These are phyloP conservation scores for Cynopterus brachyotis DNA, from an alignment of 2,113 vertebrate genomes.

Conservation along the genomic window DNA sequence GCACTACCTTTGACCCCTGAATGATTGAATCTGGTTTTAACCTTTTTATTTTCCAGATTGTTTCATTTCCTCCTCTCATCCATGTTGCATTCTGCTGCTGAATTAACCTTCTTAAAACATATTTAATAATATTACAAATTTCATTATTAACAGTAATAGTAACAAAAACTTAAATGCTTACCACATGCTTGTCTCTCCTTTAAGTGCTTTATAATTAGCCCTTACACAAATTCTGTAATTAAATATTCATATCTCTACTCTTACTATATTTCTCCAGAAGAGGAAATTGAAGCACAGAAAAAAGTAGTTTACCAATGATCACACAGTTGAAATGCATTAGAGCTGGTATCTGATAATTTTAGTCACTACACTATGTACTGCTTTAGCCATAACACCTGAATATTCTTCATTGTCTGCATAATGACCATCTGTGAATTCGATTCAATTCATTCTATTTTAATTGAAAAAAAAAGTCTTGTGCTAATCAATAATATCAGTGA, in stretches of 20 bases:
- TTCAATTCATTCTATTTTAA: not conserved
- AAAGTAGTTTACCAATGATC: not conserved
- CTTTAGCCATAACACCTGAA: not conserved
- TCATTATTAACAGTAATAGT: not conserved
- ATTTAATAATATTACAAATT: not conserved
- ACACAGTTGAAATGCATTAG: not conserved
- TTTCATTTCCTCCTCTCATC: not conserved
- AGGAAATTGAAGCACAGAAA: not conserved
- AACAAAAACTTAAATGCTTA: not conserved
- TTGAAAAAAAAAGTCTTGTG: not conserved
- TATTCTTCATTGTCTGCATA: not conserved
- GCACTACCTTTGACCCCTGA: not conserved
- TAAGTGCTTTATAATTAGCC: not conserved
- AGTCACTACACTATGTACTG: not conserved
- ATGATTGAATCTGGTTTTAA: not conserved
- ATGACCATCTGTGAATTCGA: constrained; percentile 3
- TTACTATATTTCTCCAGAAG: not conserved
- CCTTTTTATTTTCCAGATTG: not conserved
- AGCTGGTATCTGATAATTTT: constrained; percentile 4
- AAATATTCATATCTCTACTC: not conserved
- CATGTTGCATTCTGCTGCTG: not conserved
- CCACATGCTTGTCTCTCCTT: not conserved
- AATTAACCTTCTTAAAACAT: not conserved
- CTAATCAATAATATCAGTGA: not conserved
- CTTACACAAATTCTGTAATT: not conserved